A percentile compares a stretch with the other conserved stretches of the same genome.
Evolutionary conservation across 37 sponge, comb jelly and placozoan genomes (phyloP).

Genomic region (Oscarella lobularis): DNA sequence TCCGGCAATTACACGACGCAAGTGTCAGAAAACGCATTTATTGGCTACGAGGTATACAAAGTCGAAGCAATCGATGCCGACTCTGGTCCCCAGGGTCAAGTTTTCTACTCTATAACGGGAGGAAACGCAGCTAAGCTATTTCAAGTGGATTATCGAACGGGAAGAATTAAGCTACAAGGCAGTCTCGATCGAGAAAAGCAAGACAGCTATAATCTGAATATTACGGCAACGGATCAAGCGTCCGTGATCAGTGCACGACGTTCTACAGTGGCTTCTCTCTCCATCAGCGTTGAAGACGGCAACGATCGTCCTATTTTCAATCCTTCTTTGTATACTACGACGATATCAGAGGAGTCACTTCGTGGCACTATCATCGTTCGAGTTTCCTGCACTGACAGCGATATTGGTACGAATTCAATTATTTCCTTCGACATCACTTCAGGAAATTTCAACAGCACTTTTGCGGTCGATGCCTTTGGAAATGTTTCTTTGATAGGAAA

Average conservation of each 20-base stretch:
- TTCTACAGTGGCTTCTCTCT: neutral
- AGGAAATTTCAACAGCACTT: neutral
- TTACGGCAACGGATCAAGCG: conserved; percentile 1
- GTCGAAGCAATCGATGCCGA: neutral
- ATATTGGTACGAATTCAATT: neutral
- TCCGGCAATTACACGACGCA: neutral
- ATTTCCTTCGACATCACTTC: neutral
- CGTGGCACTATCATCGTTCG: neutral
- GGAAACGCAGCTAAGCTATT: neutral
- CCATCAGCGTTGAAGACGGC: neutral
- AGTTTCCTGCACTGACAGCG: neutral
- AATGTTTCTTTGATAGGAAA: neutral
- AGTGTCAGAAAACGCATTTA: neutral
- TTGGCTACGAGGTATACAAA: neutral
- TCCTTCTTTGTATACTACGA: neutral
- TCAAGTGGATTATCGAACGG: neutral
- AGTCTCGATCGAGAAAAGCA: neutral
- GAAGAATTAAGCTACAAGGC: neutral
- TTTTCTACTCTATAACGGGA: neutral
- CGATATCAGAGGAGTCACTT: neutral
- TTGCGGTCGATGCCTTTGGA: neutral
- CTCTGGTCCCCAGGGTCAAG: neutral
- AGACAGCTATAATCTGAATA: neutral
- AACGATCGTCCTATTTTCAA: neutral
- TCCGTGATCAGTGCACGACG: neutral